Conservation (phyloP, 1,140 invertebrate genomes). For the Andricus grossulariae region DNA sequence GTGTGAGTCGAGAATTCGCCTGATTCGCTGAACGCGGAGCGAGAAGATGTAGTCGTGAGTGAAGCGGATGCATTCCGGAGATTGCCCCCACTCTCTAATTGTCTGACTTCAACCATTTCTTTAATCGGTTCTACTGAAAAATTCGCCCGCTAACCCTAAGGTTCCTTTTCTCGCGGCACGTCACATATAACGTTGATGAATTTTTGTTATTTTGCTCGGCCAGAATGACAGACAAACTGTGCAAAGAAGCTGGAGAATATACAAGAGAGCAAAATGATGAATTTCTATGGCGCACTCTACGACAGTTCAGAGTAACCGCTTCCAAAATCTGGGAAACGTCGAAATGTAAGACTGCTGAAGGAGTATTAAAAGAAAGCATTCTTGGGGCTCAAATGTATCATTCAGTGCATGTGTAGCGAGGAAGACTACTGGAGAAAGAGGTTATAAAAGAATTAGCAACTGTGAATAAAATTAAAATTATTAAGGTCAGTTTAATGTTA, state of each 20-base stretch:
- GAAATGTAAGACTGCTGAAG: constrained; percentile 61
- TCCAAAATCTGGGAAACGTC: constrained; percentile 66
- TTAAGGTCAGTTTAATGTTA: constrained; percentile 50
- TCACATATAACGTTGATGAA: not conserved
- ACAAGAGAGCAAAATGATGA: constrained; percentile 53
- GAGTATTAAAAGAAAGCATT: constrained; percentile 59
- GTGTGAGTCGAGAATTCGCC: too few species aligned
- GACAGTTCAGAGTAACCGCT: constrained; percentile 68
- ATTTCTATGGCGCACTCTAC: constrained; percentile 61
- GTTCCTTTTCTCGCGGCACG: too few species aligned
- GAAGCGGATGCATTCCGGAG: too few species aligned
- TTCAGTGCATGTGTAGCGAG: constrained; percentile 59
- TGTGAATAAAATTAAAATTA: constrained; percentile 47
- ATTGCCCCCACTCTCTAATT: too few species aligned
- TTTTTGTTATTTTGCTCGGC: constrained; percentile 42
- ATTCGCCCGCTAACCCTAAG: too few species aligned
- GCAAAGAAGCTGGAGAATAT: constrained; percentile 41
- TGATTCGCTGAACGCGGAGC: too few species aligned
- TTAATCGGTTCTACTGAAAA: too few species aligned
- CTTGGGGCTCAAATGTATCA: constrained; percentile 59
- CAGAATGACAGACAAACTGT: constrained; percentile 44
- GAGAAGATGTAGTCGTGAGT: too few species aligned
- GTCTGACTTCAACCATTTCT: too few species aligned
- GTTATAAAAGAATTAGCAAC: constrained; percentile 49
- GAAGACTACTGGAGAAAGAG: constrained; percentile 58